Percentiles rank a stretch among this genome's conserved stretches.
phyloP scores from a whole-genome alignment of 2,113 vertebrate species.

The Andinoacara biseriatus region DNA sequence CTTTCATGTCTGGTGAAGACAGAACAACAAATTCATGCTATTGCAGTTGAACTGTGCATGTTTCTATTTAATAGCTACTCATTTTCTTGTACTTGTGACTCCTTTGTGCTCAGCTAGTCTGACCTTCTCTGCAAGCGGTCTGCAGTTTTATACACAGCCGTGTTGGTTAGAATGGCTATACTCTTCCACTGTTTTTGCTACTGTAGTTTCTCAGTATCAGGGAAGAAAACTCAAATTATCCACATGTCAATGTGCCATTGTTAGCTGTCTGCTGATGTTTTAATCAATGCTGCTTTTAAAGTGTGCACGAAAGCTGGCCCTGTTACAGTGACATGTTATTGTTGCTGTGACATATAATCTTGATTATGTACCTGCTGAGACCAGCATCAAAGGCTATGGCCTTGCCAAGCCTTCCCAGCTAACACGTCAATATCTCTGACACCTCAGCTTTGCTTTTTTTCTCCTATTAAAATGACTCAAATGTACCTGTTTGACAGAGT shows the following conservation, averaged over 20 bases:
- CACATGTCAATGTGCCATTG: background rate
- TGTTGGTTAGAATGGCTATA: background rate
- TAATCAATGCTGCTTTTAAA: background rate
- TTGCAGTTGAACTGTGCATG: background rate
- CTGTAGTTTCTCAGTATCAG: background rate
- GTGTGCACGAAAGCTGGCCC: no score
- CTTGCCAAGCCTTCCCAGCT: background rate
- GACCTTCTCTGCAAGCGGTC: background rate
- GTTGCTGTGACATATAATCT: background rate
- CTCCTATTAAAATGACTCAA: background rate
- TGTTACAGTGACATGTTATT: background rate
- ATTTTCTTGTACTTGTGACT: background rate
- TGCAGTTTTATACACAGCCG: background rate
- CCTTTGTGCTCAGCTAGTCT: background rate
- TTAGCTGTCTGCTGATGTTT: background rate
- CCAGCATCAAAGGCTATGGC: background rate
- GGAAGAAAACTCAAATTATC: background rate
- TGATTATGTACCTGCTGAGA: background rate
- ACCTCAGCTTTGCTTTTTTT: background rate
- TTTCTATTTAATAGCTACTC: background rate
- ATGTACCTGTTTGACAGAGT: background rate
- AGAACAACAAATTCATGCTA: background rate
- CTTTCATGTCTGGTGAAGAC: background rate
- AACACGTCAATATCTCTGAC: background rate
- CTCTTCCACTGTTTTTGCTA: background rate